Base-by-base conservation (phyloP, 1,140 invertebrate species). In the Drosophila ananassae region DNA sequence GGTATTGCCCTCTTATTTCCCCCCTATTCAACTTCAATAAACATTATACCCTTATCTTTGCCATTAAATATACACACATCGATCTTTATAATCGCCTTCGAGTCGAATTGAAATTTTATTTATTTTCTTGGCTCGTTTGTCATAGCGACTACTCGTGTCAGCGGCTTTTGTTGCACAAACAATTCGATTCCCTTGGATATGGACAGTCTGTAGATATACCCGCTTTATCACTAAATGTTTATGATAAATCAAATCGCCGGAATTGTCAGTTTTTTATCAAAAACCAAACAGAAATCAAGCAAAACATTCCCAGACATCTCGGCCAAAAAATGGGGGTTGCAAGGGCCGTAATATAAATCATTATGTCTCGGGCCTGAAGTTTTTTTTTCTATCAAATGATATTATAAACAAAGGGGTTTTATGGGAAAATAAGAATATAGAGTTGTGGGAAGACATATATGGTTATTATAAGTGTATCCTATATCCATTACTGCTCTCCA, bases 91-190 rank as follows among this genome's bases (percentile, higher is more conserved):
- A 69, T 69, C 44, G 24, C n/a, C 2, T 3, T 57, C 21, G 13
- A 13, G 22, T 44, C 12, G 56, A 63, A 21, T 62, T 63, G 44
- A 41, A 44, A 61, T 62, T 51, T 63, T 75, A 50, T 79, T 79
- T 75, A 39, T 30, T 51, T 73, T 74, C 44, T 28, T 37, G 66
- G 41, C 64, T 73, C 78, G 59, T 80, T 80, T 81, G 66, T 80
- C 73, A 77, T n/a, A 47, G 51, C 56, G 51, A 55, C 66, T 64
- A 51, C 63, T 34, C 51, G 51, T 67, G 66, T 48, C 63, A 68
- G 56, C 52, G 78, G 58, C 64, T 79, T 60, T 79, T 69, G 51
- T 63, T 79, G 64, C 54, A 79, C 77, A 80, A 80, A 80, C 72
- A 80, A 81, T 58, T 46, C 17, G 32, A 17, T 54, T 32, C 66